A percentile compares a stretch with the other conserved stretches of the same genome.
phyloP scores from a whole-genome alignment of 2,113 vertebrate genomes.

The Burhinus bistriatus region DNA sequence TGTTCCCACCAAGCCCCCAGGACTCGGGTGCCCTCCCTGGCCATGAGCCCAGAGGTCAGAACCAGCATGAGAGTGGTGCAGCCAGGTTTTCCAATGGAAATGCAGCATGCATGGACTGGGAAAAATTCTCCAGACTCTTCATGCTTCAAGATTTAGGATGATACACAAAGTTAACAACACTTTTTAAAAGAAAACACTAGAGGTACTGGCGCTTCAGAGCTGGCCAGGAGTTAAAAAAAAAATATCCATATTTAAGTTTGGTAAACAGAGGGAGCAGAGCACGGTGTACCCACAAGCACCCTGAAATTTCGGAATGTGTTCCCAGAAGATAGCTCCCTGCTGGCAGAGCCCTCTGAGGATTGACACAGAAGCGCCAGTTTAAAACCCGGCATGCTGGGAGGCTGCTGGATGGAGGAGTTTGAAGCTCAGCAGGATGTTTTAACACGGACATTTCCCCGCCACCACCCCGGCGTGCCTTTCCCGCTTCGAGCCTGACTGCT shows the following conservation, averaged over 20 bases:
- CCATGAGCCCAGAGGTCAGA: not conserved
- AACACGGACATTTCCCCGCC: accelerated
- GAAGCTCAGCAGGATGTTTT: not conserved
- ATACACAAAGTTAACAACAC: not conserved
- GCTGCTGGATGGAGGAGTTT: not conserved
- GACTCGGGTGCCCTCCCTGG: accelerated
- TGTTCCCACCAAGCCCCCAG: not conserved
- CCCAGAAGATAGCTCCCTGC: not conserved
- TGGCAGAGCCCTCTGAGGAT: not conserved
- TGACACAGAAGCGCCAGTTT: not conserved
- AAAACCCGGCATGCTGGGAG: not conserved
- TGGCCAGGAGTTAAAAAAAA: not conserved
- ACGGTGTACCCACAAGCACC: not conserved
- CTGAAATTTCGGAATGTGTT: not conserved
- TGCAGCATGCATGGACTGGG: accelerated
- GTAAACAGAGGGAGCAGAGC: not conserved
- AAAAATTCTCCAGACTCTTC: not conserved
- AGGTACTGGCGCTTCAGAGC: not conserved
- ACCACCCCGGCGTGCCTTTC: accelerated
- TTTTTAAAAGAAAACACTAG: not conserved
- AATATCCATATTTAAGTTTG: not conserved
- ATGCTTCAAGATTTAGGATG: not conserved
- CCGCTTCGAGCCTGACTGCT: not conserved
- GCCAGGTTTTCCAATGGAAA: not conserved
- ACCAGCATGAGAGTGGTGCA: not conserved